Evolutionary conservation across 53 echinoderm and acorn worm genomes (phyloP).

Genomic region (Astropecten irregularis): DNA sequence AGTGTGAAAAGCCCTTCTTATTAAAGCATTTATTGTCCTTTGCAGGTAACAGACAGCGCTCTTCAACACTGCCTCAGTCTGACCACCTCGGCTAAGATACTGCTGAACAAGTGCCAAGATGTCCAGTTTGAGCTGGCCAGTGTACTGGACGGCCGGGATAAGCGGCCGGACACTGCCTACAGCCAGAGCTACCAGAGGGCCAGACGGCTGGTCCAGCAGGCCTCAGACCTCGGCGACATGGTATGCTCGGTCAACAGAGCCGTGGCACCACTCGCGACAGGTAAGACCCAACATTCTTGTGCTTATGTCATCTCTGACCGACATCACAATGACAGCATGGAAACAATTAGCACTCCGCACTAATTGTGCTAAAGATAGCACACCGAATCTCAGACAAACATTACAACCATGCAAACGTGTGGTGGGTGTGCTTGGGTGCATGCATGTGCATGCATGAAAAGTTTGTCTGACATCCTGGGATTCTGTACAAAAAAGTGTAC

Average conservation of each 20-base stretch:
- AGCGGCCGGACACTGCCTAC: conserved; percentile 64
- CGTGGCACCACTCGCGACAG: not conserved
- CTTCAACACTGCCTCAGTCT: conserved; percentile 62
- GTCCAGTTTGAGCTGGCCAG: conserved; percentile 90
- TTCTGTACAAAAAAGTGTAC: too few relatives aligned
- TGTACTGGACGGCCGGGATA: conserved; percentile 63
- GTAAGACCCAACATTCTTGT: not conserved
- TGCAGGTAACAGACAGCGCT: conserved; percentile 65
- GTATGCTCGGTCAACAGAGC: conserved; percentile 24
- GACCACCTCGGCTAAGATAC: conserved; percentile 72
- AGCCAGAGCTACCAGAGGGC: conserved; percentile 76
- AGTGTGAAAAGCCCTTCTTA: too few relatives aligned
- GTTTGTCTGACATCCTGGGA: too few relatives aligned
- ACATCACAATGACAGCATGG: too few relatives aligned
- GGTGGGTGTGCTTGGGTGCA: too few relatives aligned
- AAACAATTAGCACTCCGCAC: too few relatives aligned
- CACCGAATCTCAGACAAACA: too few relatives aligned
- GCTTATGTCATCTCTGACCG: too few relatives aligned
- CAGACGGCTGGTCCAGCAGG: conserved; percentile 58
- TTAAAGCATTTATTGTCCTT: too few relatives aligned
- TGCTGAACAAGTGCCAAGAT: conserved; percentile 91
- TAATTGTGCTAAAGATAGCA: too few relatives aligned
- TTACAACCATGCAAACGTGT: too few relatives aligned
- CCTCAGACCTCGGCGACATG: conserved; percentile 43
- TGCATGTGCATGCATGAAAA: too few relatives aligned